phyloP scores from a whole-genome alignment of 2,113 vertebrate species.

The Dicerorhinus sumatrensis region DNA sequence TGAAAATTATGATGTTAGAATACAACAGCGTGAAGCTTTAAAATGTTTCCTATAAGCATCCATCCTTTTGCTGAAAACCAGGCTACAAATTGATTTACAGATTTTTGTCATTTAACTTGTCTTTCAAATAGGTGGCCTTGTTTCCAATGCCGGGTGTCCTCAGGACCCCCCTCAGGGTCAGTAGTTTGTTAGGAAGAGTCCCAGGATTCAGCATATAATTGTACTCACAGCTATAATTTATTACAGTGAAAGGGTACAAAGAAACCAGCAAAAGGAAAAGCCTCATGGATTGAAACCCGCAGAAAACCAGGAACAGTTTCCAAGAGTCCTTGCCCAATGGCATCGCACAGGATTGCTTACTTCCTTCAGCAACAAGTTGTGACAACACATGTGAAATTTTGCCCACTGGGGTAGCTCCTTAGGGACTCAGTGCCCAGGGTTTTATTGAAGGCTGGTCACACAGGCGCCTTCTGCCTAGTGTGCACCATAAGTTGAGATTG shows the following conservation, averaged over 20 bases:
- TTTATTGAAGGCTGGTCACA: not conserved
- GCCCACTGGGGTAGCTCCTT: not conserved
- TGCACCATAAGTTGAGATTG: not conserved
- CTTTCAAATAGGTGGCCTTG: not conserved
- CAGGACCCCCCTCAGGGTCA: not conserved
- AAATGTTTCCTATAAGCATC: not conserved
- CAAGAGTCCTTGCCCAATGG: not conserved
- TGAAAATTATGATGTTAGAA: not conserved
- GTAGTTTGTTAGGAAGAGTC: not conserved
- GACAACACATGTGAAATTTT: not conserved
- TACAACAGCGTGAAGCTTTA: not conserved
- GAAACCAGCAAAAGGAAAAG: not conserved
- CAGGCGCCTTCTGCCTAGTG: not conserved
- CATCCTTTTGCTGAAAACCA: not conserved
- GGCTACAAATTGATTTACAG: not conserved
- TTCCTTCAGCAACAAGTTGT: not conserved
- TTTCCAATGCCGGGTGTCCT: not conserved
- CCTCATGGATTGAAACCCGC: not conserved
- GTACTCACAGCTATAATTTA: not conserved
- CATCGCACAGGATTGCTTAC: not conserved
- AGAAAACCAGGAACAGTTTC: not conserved
- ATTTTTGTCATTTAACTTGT: not conserved
- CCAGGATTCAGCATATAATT: not conserved
- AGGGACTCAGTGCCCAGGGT: not conserved
- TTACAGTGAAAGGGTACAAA: not conserved